Percentiles rank a stretch among this genome's conserved stretches.
Evolutionary conservation across 2,797 vertebrate species (phyloP).

Genomic region (Paedocypris micromegethes): DNA sequence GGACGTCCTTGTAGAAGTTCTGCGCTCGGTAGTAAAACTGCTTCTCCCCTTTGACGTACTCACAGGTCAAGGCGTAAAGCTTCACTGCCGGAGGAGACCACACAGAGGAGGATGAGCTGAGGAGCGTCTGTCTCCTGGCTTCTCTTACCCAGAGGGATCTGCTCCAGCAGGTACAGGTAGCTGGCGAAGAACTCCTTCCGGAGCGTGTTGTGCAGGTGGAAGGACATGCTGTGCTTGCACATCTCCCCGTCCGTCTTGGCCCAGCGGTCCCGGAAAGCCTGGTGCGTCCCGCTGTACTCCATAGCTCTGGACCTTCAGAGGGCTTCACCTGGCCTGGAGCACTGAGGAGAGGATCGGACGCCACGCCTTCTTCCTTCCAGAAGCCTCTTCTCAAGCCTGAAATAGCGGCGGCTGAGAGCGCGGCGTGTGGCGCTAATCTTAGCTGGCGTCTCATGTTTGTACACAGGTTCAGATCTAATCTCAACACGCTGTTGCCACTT

Average conservation of each 20-base stretch:
- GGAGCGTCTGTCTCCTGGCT: too few species aligned
- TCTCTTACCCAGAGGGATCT: slow-evolving; percentile 84
- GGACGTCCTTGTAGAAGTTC: slow-evolving; percentile 86
- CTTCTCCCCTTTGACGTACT: slow-evolving; percentile 90
- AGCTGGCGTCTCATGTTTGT: slow-evolving; percentile 56
- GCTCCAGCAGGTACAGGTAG: slow-evolving; percentile 89
- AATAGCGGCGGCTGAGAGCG: neutral
- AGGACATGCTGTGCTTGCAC: slow-evolving; percentile 91
- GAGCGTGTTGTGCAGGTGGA: slow-evolving; percentile 82
- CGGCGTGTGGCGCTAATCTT: slow-evolving; percentile 50
- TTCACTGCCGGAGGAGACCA: slow-evolving; percentile 75
- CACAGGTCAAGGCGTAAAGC: slow-evolving; percentile 87
- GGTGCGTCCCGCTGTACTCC: slow-evolving; percentile 77
- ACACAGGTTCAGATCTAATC: slow-evolving; percentile 28
- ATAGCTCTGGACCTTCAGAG: slow-evolving; percentile 56
- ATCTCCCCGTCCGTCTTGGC: slow-evolving; percentile 79
- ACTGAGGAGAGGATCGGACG: slow-evolving; percentile 26
- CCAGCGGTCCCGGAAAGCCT: slow-evolving; percentile 83
- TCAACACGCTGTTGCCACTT: neutral
- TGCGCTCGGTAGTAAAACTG: slow-evolving; percentile 93
- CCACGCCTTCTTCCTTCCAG: slow-evolving; percentile 43
- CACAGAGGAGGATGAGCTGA: too few species aligned
- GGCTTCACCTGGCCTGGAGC: slow-evolving; percentile 59
- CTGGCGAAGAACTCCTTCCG: slow-evolving; percentile 90
- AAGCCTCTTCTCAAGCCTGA: slow-evolving; percentile 4